These are phyloP conservation scores for Operophtera brumata DNA, from an alignment of 2,888 invertebrate species.

Conservation along the genomic window DNA sequence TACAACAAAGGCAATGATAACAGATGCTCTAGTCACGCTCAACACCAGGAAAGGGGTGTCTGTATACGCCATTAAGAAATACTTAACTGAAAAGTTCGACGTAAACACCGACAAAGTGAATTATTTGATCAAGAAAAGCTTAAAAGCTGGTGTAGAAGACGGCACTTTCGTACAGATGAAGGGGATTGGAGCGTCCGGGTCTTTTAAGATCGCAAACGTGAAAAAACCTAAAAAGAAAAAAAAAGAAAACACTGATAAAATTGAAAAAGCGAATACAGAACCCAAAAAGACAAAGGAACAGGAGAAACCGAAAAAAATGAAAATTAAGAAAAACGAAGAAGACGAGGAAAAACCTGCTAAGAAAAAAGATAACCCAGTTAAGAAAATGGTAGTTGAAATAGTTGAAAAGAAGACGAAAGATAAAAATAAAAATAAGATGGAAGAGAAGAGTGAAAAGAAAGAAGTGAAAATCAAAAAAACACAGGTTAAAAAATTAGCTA, in stretches of 20 bases:
- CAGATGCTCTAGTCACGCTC: slow-evolving; percentile 52
- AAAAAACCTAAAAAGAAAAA: slow-evolving; percentile 41
- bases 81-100: slow-evolving; percentile 51
- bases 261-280: background rate
- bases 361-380: slow-evolving; percentile 5
- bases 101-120: slow-evolving; percentile 56
- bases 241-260: slow-evolving; percentile 23
- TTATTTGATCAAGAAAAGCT: slow-evolving; percentile 41
- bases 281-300: background rate
- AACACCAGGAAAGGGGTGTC: slow-evolving; percentile 64
- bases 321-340: background rate
- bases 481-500: slow-evolving; percentile 34
- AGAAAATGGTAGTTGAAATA: slow-evolving; percentile 1
- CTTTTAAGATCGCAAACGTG: slow-evolving; percentile 55
- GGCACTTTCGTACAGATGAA: slow-evolving; percentile 60
- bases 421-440: slow-evolving; percentile 7
- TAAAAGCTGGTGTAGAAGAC: slow-evolving; percentile 48
- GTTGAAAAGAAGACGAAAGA: background rate
- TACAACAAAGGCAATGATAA: slow-evolving; percentile 60
- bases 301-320: background rate
- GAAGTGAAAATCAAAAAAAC: slow-evolving; percentile 26
- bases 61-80: slow-evolving; percentile 65
- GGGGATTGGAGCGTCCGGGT: slow-evolving; percentile 64
- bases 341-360: background rate
- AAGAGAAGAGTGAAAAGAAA: background rate